These are phyloP conservation scores for Chelonus formosanus DNA, from an alignment of 2,888 invertebrate species.

Conservation along the genomic window DNA sequence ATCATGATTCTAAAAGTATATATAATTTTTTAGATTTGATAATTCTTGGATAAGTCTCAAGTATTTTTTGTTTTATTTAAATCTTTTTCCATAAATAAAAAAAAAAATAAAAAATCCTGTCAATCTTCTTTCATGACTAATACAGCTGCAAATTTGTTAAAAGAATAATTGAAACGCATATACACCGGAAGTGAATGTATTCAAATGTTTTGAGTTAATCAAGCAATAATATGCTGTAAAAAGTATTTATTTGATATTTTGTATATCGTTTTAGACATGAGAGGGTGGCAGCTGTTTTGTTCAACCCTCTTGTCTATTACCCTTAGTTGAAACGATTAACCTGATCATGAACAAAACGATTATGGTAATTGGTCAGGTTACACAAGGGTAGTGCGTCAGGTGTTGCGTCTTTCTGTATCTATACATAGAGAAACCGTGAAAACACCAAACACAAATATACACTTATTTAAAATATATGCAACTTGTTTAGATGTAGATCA, in stretches of 20 bases:
- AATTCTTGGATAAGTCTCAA: no score
- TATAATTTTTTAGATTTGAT: no score
- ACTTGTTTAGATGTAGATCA: no score
- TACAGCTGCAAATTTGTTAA: background rate
- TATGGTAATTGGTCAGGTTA: conserved; percentile 32
- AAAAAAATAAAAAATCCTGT: no score
- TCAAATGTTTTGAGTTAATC: conserved; percentile 59
- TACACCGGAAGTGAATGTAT: conserved; percentile 53
- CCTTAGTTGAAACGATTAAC: conserved; percentile 40
- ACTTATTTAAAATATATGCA: background rate
- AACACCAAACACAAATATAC: background rate
- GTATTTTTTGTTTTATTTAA: no score
- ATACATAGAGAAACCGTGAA: conserved; percentile 10
- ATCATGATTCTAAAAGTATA: no score
- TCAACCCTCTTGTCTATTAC: conserved; percentile 23
- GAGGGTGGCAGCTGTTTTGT: conserved; percentile 30
- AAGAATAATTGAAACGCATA: conserved; percentile 8
- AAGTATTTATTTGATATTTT: conserved; percentile 16
- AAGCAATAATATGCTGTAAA: conserved; percentile 38
- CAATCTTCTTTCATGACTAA: no score
- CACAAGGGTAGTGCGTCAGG: conserved; percentile 28
- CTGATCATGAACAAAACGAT: conserved; percentile 30
- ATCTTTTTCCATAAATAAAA: no score
- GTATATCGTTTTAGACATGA: background rate
- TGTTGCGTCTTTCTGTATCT: conserved; percentile 28